phyloP scores from a whole-genome alignment of 2,113 vertebrate genomes.

The Paradisaea rubra region DNA sequence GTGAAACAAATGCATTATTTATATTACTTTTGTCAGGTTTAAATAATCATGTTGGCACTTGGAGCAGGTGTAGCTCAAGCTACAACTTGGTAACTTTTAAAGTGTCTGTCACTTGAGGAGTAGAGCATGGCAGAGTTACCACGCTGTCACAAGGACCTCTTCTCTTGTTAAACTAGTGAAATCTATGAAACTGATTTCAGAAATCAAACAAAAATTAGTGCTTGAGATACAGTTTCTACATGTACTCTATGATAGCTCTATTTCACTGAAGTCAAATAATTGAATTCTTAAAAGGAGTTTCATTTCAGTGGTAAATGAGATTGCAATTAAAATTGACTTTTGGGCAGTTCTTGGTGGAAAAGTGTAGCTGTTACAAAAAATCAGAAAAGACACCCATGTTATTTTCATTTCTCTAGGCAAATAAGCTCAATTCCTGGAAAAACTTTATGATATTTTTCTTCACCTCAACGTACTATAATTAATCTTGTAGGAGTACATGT shows the following conservation, averaged over 20 bases:
- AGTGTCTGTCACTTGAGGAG: background rate
- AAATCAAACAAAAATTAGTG: background rate
- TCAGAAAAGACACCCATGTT: background rate
- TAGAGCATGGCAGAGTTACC: background rate
- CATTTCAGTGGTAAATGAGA: background rate
- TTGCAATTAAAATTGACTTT: background rate
- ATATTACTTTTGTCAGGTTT: background rate
- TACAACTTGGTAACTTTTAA: background rate
- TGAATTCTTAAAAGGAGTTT: background rate
- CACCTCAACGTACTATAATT: background rate
- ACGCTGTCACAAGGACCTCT: background rate
- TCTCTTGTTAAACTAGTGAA: background rate
- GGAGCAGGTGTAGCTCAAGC: background rate
- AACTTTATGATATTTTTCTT: background rate
- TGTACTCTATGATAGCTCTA: background rate
- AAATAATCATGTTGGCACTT: background rate
- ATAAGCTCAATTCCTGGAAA: background rate
- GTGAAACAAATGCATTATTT: background rate
- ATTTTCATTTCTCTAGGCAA: background rate
- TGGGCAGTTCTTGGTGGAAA: background rate
- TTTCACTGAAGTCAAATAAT: background rate
- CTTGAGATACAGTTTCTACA: background rate
- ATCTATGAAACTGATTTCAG: background rate
- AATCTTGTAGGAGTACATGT: background rate
- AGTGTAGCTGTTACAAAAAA: background rate